Conservation (phyloP, 2,113 vertebrate species). For the Phasianus colchicus region DNA sequence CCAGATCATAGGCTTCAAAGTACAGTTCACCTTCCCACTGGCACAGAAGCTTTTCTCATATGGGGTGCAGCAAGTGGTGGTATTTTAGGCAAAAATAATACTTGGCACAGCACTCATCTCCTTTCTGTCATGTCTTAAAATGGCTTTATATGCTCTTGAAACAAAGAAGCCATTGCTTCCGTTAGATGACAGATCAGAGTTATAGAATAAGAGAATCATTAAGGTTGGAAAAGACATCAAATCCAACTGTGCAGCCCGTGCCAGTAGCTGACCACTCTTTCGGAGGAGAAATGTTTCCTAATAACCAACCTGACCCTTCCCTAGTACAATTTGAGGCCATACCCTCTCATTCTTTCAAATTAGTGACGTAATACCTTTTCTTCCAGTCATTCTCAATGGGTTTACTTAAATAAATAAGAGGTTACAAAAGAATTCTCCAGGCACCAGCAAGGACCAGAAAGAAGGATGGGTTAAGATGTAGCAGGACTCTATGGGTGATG, state of each 20-base stretch:
- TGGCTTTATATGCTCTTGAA: background rate
- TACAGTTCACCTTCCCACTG: fast-evolving
- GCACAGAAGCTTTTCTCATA: background rate
- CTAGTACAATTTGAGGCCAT: too few relatives aligned
- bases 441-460: background rate
- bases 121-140: background rate
- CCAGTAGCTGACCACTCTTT: too few relatives aligned
- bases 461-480: background rate
- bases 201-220: too few relatives aligned
- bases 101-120: background rate
- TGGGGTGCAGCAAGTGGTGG: background rate
- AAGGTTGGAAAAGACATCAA: too few relatives aligned
- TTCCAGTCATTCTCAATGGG: background rate
- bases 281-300: too few relatives aligned
- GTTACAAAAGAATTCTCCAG: background rate
- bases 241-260: too few relatives aligned
- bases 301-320: too few relatives aligned
- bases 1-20: background rate
- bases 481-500: background rate
- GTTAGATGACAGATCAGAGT: too few relatives aligned
- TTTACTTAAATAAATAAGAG: too few relatives aligned
- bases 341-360: background rate
- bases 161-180: background rate
- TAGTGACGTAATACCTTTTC: background rate
- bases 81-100: background rate